These are phyloP conservation scores for Drosophila tropicalis DNA, from an alignment of 1,140 invertebrate genomes.

Conservation along the genomic window DNA sequence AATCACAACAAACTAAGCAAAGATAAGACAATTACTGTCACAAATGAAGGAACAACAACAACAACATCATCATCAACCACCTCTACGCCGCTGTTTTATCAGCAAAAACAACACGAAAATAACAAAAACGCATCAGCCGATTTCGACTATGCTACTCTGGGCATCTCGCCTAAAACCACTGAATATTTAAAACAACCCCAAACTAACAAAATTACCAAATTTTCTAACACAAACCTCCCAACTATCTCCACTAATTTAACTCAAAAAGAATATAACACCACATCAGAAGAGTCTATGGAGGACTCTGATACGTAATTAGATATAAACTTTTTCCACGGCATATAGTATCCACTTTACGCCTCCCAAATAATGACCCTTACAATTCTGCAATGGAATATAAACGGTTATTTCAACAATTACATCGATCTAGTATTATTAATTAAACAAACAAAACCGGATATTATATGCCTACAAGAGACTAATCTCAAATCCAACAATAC, in stretches of 20 bases:
- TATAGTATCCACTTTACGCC: constrained; percentile 2
- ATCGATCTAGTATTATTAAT: constrained; percentile 7
- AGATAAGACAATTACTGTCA: constrained; percentile 7
- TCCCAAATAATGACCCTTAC: background rate
- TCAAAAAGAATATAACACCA: constrained; percentile 8
- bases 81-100: constrained; percentile 6
- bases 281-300: constrained; percentile 7
- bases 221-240: constrained; percentile 2
- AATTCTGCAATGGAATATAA: constrained; percentile 5
- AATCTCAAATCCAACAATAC: background rate
- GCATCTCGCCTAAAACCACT: background rate
- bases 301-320: constrained; percentile 4
- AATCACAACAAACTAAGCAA: constrained; percentile 19
- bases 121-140: too few relatives aligned
- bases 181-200: background rate
- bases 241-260: background rate
- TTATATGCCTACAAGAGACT: constrained; percentile 5
- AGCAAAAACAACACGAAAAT: background rate
- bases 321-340: background rate
- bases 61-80: background rate
- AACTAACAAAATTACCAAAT: background rate
- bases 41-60: constrained; percentile 4
- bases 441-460: background rate
- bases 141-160: too few relatives aligned
- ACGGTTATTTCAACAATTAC: constrained; percentile 11